Percentiles rank a stretch among this genome's conserved stretches.
Conservation (phyloP, 2,797 vertebrate species). For the Chromobotia macracanthus region DNA sequence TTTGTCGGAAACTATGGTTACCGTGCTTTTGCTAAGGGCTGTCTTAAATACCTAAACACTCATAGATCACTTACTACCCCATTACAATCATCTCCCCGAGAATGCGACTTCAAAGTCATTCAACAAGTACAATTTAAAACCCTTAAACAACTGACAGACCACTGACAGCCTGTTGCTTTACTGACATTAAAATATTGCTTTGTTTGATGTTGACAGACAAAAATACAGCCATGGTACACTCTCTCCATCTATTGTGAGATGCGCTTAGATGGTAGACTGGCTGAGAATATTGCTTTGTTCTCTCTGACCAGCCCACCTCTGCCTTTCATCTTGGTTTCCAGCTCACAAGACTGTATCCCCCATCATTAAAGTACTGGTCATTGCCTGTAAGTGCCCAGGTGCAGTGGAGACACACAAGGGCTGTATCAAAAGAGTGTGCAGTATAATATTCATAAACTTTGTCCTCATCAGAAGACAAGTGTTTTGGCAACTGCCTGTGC, state of each 20-base stretch:
- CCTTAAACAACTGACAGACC: constrained; percentile 16
- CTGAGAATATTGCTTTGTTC: constrained; percentile 56
- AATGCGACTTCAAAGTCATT: constrained; percentile 13
- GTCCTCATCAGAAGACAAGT: constrained; percentile 26
- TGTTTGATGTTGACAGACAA: constrained; percentile 49
- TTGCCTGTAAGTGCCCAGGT: constrained; percentile 59
- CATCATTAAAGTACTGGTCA: constrained; percentile 52
- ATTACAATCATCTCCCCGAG: constrained; percentile 24
- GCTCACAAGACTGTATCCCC: constrained; percentile 49
- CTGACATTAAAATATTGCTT: constrained; percentile 42
- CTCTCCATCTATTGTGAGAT: constrained; percentile 44
- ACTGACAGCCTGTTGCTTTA: constrained; percentile 24
- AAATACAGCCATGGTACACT: constrained; percentile 44
- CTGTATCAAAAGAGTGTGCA: constrained; percentile 56
- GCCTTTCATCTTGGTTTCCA: constrained; percentile 62
- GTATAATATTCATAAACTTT: constrained; percentile 46
- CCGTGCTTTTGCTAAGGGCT: not conserved
- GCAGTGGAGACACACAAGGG: constrained; percentile 42
- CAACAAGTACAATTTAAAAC: constrained; percentile 22
- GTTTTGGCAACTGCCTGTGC: constrained; percentile 6
- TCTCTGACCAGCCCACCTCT: constrained; percentile 56
- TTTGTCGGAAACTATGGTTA: not conserved
- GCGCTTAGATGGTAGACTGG: constrained; percentile 44
- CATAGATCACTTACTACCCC: constrained; percentile 13
- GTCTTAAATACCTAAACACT: constrained; percentile 38